A percentile compares a stretch with the other conserved stretches of the same genome.
phyloP scores from a whole-genome alignment of 2,797 vertebrate genomes.

The Lacerta bilineata region DNA sequence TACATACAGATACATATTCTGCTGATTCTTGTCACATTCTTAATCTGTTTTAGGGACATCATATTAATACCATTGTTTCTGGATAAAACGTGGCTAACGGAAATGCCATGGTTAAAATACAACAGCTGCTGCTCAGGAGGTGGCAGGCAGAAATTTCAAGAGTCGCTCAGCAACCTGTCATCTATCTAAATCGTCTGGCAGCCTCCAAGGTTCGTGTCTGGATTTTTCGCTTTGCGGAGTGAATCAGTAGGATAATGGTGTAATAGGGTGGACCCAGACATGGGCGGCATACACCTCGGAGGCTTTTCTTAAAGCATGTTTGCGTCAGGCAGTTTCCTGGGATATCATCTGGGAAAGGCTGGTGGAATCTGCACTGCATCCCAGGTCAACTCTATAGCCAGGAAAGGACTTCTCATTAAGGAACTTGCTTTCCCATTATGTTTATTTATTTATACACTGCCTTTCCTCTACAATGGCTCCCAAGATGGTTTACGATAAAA shows the following conservation, averaged over 20 bases:
- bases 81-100: slow-evolving; percentile 27
- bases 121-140: slow-evolving; percentile 52
- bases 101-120: slow-evolving; percentile 29
- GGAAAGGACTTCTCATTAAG: background rate
- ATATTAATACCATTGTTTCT: slow-evolving; percentile 38
- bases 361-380: background rate
- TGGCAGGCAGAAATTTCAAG: slow-evolving; percentile 49
- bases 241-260: slow-evolving; percentile 30
- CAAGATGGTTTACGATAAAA: background rate
- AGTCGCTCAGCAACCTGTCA: slow-evolving; percentile 44
- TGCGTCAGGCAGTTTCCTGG: background rate
- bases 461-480: background rate
- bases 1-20: background rate
- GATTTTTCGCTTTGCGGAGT: slow-evolving; percentile 34
- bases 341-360: background rate
- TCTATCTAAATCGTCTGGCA: slow-evolving; percentile 41
- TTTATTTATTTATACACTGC: background rate
- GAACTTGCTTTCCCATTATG: background rate
- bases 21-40: slow-evolving; percentile 11
- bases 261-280: background rate
- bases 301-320: background rate
- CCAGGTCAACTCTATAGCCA: background rate
- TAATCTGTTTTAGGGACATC: slow-evolving; percentile 28
- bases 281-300: background rate
- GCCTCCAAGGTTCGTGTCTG: slow-evolving; percentile 32